Conservation (phyloP, 1,140 invertebrate species). For the Caenorhabditis inopinata region DNA sequence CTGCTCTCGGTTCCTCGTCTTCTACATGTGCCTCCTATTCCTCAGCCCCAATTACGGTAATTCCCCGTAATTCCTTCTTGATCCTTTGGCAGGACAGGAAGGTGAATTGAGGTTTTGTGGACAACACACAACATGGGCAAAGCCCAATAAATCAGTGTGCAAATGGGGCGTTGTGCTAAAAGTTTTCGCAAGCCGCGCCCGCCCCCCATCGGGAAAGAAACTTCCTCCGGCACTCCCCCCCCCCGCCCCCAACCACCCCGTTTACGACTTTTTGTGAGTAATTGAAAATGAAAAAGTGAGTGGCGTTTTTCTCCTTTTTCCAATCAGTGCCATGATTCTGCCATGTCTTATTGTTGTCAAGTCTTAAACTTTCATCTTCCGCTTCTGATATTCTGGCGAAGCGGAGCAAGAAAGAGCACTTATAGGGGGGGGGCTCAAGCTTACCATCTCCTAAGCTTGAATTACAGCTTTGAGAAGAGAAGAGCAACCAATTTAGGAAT, state of each 20-base stretch:
- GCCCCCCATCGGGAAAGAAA: not conserved
- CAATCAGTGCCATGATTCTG: too few relatives aligned
- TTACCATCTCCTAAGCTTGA: too few relatives aligned
- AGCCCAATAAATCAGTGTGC: slow-evolving; percentile 30
- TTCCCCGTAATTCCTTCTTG: slow-evolving; percentile 5
- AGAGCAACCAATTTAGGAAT: too few relatives aligned
- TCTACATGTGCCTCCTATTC: too few relatives aligned
- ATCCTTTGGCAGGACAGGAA: not conserved
- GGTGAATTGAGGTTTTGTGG: too few relatives aligned
- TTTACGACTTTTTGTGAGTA: slow-evolving; percentile 34
- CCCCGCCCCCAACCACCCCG: not conserved
- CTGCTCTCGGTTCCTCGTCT: too few relatives aligned
- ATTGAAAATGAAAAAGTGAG: slow-evolving; percentile 33
- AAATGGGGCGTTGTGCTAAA: slow-evolving; percentile 28
- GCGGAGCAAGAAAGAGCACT: not conserved
- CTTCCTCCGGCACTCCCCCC: not conserved
- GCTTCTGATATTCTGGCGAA: too few relatives aligned
- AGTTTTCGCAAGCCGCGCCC: not conserved
- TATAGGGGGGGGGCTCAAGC: not conserved
- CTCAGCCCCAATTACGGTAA: slow-evolving; percentile 19
- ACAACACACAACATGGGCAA: too few relatives aligned
- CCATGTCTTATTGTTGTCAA: too few relatives aligned
- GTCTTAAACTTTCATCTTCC: too few relatives aligned
- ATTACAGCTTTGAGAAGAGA: too few relatives aligned
- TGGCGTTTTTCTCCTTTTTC: not conserved